These are phyloP conservation scores for Epiperipatus broadwayi DNA, from an alignment of 2,888 invertebrate genomes.

Conservation along the genomic window DNA sequence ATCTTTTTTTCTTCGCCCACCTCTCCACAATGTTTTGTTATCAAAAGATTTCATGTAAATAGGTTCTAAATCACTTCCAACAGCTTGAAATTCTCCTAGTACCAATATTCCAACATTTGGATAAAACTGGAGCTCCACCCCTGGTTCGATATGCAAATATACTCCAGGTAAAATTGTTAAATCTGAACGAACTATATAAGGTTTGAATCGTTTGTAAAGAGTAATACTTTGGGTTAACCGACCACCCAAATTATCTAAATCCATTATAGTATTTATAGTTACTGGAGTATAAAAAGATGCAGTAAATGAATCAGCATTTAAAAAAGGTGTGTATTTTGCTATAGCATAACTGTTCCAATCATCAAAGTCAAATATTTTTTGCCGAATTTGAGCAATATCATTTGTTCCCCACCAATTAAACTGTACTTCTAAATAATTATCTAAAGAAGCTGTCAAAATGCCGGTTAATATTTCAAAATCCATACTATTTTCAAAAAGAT, in stretches of 20 bases:
- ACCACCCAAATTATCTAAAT: slow-evolving; percentile 48
- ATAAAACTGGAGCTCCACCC: slow-evolving; percentile 75
- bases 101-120: slow-evolving; percentile 90
- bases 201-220: slow-evolving; percentile 42
- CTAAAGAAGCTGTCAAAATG: slow-evolving; percentile 55
- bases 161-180: slow-evolving; percentile 91
- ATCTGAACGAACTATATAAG: slow-evolving; percentile 65
- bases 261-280: slow-evolving; percentile 15
- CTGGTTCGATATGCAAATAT: slow-evolving; percentile 63
- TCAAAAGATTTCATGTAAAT: slow-evolving; percentile 25
- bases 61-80: slow-evolving; percentile 39
- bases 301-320: no score
- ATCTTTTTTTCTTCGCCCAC: slow-evolving; percentile 1
- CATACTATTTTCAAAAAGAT: slow-evolving; percentile 60
- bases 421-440: slow-evolving; percentile 63
- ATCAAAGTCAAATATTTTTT: slow-evolving; percentile 86
- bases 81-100: slow-evolving; percentile 65
- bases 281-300: slow-evolving; percentile 19
- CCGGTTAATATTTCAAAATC: slow-evolving; percentile 85
- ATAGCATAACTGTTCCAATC: slow-evolving; percentile 97
- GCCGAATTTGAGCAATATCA: slow-evolving; percentile 49
- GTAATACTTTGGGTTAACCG: slow-evolving; percentile 44
- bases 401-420: slow-evolving; percentile 93
- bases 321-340: slow-evolving; percentile 69
- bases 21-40: slow-evolving; percentile 14